These are phyloP conservation scores for Grammomys surdaster DNA, from an alignment of 2,113 vertebrate genomes.

Conservation along the genomic window DNA sequence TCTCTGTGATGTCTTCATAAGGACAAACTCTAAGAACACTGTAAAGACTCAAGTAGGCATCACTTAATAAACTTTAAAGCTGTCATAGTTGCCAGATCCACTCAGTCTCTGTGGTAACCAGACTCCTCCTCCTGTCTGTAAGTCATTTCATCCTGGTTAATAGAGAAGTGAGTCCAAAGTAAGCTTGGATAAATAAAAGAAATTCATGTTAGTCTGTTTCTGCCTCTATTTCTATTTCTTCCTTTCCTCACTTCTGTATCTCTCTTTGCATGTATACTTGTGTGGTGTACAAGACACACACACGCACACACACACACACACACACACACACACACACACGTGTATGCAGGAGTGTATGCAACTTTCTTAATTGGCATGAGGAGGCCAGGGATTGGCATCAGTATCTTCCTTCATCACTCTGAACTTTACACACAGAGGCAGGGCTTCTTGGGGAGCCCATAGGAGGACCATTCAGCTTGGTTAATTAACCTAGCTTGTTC, in stretches of 20 bases:
- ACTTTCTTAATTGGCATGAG: neutral
- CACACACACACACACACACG: no score
- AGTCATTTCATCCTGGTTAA: neutral
- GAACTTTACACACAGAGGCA: neutral
- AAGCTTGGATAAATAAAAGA: neutral
- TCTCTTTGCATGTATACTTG: neutral
- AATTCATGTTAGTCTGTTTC: neutral
- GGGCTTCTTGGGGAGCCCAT: neutral
- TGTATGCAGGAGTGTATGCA: neutral
- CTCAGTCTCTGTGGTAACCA: neutral
- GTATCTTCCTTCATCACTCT: neutral
- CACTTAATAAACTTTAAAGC: neutral
- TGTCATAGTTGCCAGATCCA: neutral
- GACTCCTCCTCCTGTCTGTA: neutral
- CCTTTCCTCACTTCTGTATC: neutral
- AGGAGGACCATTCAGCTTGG: neutral
- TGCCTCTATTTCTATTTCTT: neutral
- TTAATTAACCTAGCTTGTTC: neutral
- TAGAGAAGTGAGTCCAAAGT: neutral
- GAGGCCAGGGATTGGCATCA: neutral
- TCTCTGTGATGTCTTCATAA: neutral
- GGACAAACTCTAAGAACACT: conserved; percentile 36
- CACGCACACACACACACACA: no score
- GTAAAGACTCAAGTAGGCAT: neutral
- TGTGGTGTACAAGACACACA: neutral